Evolutionary conservation across 2,888 invertebrate genomes (phyloP).

Genomic region (Dasysyrphus albostriatus): DNA sequence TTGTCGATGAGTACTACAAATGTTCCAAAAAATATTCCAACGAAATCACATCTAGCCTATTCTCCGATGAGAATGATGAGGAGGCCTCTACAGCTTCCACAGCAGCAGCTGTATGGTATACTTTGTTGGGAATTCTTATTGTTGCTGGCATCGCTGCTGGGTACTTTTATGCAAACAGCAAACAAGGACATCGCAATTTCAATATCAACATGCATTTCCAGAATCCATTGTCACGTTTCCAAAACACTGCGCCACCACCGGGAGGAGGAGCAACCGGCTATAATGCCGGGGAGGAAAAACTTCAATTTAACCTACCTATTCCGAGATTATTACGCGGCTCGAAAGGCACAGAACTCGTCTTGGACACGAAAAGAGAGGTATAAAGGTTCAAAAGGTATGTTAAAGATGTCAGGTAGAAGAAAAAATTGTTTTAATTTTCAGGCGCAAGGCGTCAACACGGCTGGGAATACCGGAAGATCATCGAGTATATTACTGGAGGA

Average conservation of each 20-base stretch:
- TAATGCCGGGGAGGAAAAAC: constrained; percentile 75
- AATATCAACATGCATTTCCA: constrained; percentile 84
- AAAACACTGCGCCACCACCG: constrained; percentile 38
- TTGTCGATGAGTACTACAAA: constrained; percentile 80
- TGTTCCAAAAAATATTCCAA: constrained; percentile 80
- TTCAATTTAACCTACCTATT: constrained; percentile 78
- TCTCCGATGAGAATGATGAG: constrained; percentile 41
- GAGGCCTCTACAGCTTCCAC: constrained; percentile 40
- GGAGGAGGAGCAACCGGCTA: constrained; percentile 75
- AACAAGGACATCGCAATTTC: constrained; percentile 85
- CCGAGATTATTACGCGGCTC: constrained; percentile 78
- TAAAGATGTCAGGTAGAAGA: neutral
- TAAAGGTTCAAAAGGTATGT: neutral
- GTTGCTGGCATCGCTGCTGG: constrained; percentile 79
- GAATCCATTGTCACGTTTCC: constrained; percentile 82
- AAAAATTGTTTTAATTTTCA: constrained; percentile 27
- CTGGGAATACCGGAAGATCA: constrained; percentile 47
- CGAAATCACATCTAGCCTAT: constrained; percentile 74
- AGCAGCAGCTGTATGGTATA: constrained; percentile 67
- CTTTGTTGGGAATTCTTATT: constrained; percentile 71
- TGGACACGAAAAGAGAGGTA: constrained; percentile 77
- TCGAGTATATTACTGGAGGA: constrained; percentile 72
- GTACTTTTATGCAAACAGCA: constrained; percentile 80
- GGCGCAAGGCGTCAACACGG: constrained; percentile 45
- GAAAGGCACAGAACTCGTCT: constrained; percentile 78